phyloP scores from a whole-genome alignment of 2,113 vertebrate genomes.

The Reinhardtius hippoglossoides region DNA sequence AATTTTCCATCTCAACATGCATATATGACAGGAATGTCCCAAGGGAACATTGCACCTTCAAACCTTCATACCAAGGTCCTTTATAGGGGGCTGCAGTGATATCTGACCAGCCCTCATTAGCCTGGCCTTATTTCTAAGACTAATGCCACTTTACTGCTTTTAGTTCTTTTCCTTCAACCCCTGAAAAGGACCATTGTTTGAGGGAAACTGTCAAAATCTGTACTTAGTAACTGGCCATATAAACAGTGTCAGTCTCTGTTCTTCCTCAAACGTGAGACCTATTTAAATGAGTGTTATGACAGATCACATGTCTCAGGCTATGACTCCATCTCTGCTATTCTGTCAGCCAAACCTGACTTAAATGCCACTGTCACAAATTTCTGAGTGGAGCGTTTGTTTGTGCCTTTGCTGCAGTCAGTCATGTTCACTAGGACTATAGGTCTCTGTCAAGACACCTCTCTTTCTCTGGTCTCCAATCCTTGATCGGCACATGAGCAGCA shows the following conservation, averaged over 20 bases:
- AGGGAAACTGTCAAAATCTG: constrained; percentile 19
- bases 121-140: constrained; percentile 46
- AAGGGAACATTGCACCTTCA: constrained; percentile 20
- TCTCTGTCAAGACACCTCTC: constrained; percentile 13
- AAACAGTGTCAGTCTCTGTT: constrained; percentile 24
- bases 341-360: not conserved
- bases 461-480: not conserved
- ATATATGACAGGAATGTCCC: constrained; percentile 29
- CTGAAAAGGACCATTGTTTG: constrained; percentile 16
- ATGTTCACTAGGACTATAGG: not conserved
- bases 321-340: not conserved
- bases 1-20: constrained; percentile 18
- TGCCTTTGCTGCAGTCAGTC: constrained; percentile 18
- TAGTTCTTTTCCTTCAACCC: constrained; percentile 26
- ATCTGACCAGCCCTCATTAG: constrained; percentile 51
- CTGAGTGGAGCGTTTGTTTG: constrained; percentile 12
- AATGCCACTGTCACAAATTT: constrained; percentile 13
- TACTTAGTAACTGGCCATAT: constrained; percentile 23
- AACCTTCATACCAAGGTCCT: constrained; percentile 40
- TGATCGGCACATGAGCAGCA: not conserved
- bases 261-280: not conserved
- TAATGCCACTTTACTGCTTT: constrained; percentile 29
- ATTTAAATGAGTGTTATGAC: constrained; percentile 4
- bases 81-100: constrained; percentile 16
- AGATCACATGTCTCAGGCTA: not conserved